Percentiles rank a stretch among this genome's conserved stretches.
These are phyloP conservation scores for Notarius lentiginosus DNA, from an alignment of 2,113 vertebrate species.

Conservation along the genomic window DNA sequence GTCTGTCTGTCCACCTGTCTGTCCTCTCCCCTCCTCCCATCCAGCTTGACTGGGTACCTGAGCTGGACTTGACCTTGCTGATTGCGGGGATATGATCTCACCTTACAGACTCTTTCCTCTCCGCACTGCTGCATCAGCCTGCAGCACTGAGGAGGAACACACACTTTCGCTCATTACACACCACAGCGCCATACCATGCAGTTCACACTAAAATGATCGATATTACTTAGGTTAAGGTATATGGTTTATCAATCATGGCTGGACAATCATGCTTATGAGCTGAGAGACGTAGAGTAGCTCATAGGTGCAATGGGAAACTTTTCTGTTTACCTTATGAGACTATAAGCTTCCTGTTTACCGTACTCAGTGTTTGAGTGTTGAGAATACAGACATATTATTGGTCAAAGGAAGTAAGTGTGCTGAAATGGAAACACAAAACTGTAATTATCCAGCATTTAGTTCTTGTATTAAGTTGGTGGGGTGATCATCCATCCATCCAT, in stretches of 20 bases:
- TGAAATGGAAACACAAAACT: no score
- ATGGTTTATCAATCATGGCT: conserved; percentile 31
- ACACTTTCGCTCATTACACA: conserved; percentile 47
- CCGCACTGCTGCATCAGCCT: conserved; percentile 64
- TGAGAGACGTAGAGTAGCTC: conserved; percentile 7
- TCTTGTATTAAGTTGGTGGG: not conserved
- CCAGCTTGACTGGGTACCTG: conserved; percentile 38
- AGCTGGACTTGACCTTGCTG: conserved; percentile 61
- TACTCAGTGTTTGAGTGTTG: not conserved
- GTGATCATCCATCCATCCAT: not conserved
- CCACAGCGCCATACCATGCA: conserved; percentile 22
- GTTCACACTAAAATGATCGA: conserved; percentile 33
- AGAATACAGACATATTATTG: not conserved
- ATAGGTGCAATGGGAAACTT: conserved; percentile 1
- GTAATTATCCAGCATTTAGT: not conserved
- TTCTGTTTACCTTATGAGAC: not conserved
- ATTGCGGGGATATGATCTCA: conserved; percentile 62
- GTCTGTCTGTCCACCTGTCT: not conserved
- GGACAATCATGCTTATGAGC: conserved; percentile 5
- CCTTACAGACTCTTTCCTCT: conserved; percentile 58
- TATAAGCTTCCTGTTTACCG: not conserved
- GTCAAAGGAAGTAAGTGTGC: not conserved
- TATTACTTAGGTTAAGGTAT: conserved; percentile 33
- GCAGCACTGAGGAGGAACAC: conserved; percentile 40
- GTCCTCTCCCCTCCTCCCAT: not conserved